phyloP scores from a whole-genome alignment of 2,888 invertebrate genomes.

The Leucophora obtusa region DNA sequence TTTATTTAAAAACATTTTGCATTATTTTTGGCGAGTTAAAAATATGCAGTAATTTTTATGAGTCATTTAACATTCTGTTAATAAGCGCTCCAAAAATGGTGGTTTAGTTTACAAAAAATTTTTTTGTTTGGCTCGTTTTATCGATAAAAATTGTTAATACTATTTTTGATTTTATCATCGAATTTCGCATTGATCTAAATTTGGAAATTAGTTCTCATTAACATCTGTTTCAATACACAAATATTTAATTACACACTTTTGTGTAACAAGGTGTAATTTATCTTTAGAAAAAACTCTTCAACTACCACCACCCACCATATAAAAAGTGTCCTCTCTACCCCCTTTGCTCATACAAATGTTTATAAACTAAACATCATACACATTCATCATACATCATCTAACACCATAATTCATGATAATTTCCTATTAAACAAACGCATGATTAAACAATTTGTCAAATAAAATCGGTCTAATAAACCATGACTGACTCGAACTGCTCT shows the following conservation, averaged over 20 bases:
- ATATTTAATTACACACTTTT: neutral
- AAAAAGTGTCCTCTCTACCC: neutral
- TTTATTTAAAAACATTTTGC: too few relatives aligned
- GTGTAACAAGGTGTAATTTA: neutral
- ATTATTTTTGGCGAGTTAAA: too few relatives aligned
- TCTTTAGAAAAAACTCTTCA: neutral
- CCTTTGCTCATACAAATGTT: neutral
- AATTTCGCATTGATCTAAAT: too few relatives aligned
- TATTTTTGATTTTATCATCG: too few relatives aligned
- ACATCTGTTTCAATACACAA: neutral
- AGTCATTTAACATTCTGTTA: too few relatives aligned
- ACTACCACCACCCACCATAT: constrained; percentile 2
- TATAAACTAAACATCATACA: neutral
- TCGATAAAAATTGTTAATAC: too few relatives aligned
- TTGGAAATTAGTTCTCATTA: neutral
- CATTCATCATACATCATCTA: neutral
- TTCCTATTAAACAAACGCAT: constrained; percentile 60
- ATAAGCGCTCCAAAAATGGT: too few relatives aligned
- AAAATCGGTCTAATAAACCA: constrained; percentile 44
- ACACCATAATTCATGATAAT: constrained; percentile 6
- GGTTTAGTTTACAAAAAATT: too few relatives aligned
- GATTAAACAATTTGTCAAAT: constrained; percentile 64
- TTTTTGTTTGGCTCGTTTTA: too few relatives aligned
- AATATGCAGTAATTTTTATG: too few relatives aligned
- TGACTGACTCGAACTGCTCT: constrained; percentile 14